phyloP scores from a whole-genome alignment of 2,888 invertebrate species.

The Cephus runcator region DNA sequence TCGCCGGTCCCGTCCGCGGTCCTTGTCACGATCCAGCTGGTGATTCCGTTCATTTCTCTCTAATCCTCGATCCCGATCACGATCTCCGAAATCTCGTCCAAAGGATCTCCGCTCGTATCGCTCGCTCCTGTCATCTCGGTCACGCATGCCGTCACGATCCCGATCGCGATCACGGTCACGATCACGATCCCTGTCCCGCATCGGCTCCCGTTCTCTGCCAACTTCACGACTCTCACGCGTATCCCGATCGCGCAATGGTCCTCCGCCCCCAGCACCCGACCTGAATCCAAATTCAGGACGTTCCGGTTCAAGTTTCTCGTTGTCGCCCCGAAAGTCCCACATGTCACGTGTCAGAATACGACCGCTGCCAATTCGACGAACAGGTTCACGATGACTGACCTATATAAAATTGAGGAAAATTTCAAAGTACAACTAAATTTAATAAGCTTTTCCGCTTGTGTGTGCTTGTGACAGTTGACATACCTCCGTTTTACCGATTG shows the following conservation, averaged over 20 bases:
- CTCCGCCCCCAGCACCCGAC: slow-evolving; percentile 40
- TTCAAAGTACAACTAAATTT: too few species aligned
- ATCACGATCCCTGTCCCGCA: slow-evolving; percentile 32
- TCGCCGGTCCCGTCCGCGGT: slow-evolving; percentile 67
- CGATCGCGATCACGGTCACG: slow-evolving; percentile 24
- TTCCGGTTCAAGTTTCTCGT: slow-evolving; percentile 57
- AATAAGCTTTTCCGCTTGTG: too few species aligned
- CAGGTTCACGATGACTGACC: slow-evolving; percentile 63
- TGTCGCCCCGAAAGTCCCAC: slow-evolving; percentile 68
- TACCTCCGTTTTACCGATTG: slow-evolving; percentile 62
- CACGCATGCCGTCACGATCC: slow-evolving; percentile 35
- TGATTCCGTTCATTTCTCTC: slow-evolving; percentile 44
- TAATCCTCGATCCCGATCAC: slow-evolving; percentile 41
- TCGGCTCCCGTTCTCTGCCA: slow-evolving; percentile 45
- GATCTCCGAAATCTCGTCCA: slow-evolving; percentile 68
- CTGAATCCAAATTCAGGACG: slow-evolving; percentile 60
- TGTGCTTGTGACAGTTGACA: not conserved
- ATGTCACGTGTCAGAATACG: slow-evolving; percentile 79
- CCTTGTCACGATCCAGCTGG: slow-evolving; percentile 63
- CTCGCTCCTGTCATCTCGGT: slow-evolving; percentile 36
- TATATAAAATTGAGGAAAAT: slow-evolving; percentile 19
- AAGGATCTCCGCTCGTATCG: slow-evolving; percentile 66
- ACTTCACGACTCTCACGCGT: slow-evolving; percentile 46
- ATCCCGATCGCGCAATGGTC: slow-evolving; percentile 47
- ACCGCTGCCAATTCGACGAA: slow-evolving; percentile 85